Evolutionary conservation across 2,888 invertebrate genomes (phyloP), one percentile per base, ranked within the genome.

Genomic region (Eupithecia abbreviata): DNA sequence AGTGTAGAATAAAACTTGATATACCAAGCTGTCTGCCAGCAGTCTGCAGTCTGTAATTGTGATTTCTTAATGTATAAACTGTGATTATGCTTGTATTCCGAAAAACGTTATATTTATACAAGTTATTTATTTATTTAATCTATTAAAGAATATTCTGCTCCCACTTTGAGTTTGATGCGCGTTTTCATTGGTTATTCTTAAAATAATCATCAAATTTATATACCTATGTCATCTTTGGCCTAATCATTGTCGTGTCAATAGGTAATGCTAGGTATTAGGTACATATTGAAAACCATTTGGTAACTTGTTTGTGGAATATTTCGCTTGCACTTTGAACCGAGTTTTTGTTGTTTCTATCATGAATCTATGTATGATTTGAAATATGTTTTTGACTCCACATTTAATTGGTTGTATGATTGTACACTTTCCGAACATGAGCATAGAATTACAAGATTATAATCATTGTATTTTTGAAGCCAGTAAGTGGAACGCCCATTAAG

Each of bases 401-500:
- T 45, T 68, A 68, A 68, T 68, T n/a, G 67, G 43, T 68, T 45
- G 45, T n/a, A 67, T 45, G 45, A 67, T 43, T 67, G 47, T 68
- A n/a, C 68, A 43, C n/a, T 45, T 68, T 68, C 68, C n/a, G 68
- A 43, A 18, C 68, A 68, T 68, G 18, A 69, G 47, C n/a, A 18
- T 69, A 13, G 47, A 47, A 69, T 69, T 49, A 69, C 47, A 69
- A 69, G 69, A 51, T 70, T 30, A 47, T 55, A 55, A 71, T 71
- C 45, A 71, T 71, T 71, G 45, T 69, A 69, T 69, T 73, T 66
- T 73, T 51, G 12, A 18, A 51, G n/a, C 51, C 41, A 73, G 51
- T 51, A 67, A 67, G 73, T 73, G 73, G 66, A 67, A 67, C 65
- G 65, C 47, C 72, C 51, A 67, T 73, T 73, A 51, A 72, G 30